A percentile compares a stretch with the other conserved stretches of the same genome.
Conservation (phyloP, 2,113 vertebrate species). For the Ramphastos sulfuratus region DNA sequence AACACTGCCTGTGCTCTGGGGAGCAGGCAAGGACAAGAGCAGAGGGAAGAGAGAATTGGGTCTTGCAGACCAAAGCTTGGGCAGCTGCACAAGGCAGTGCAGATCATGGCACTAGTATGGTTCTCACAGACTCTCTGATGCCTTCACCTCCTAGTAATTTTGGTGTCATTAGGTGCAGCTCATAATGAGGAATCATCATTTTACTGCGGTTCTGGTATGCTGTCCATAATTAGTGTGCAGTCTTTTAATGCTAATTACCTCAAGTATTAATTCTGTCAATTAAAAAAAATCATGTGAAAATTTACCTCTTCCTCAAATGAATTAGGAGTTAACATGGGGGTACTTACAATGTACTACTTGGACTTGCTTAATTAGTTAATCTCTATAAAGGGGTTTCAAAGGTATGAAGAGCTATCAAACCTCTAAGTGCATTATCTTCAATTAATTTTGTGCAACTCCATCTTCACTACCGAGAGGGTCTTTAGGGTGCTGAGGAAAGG, state of each 20-base stretch:
- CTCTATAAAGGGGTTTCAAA: constrained; percentile 52
- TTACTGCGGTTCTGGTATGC: constrained; percentile 6
- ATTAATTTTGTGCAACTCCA: constrained; percentile 52
- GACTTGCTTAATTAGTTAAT: constrained; percentile 57
- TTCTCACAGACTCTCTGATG: neutral
- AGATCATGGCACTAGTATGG: neutral
- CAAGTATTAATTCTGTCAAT: constrained; percentile 51
- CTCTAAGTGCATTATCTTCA: constrained; percentile 49
- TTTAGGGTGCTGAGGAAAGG: neutral
- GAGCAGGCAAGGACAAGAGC: neutral
- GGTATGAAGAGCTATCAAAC: constrained; percentile 38
- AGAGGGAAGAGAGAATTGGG: neutral
- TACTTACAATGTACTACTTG: constrained; percentile 36
- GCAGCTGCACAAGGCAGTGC: neutral
- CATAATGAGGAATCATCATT: constrained; percentile 22
- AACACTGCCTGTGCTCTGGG: neutral
- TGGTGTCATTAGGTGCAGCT: constrained; percentile 19
- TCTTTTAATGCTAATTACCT: constrained; percentile 31
- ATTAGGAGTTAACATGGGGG: neutral
- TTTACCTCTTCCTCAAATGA: constrained; percentile 37
- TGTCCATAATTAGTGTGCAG: constrained; percentile 32
- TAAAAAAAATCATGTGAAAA: constrained; percentile 53
- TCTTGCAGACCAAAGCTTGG: neutral
- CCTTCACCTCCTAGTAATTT: constrained; percentile 9
- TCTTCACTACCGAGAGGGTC: constrained; percentile 35